Evolutionary conservation across 2,113 vertebrate genomes (phyloP).

Genomic region (Sturnus vulgaris): DNA sequence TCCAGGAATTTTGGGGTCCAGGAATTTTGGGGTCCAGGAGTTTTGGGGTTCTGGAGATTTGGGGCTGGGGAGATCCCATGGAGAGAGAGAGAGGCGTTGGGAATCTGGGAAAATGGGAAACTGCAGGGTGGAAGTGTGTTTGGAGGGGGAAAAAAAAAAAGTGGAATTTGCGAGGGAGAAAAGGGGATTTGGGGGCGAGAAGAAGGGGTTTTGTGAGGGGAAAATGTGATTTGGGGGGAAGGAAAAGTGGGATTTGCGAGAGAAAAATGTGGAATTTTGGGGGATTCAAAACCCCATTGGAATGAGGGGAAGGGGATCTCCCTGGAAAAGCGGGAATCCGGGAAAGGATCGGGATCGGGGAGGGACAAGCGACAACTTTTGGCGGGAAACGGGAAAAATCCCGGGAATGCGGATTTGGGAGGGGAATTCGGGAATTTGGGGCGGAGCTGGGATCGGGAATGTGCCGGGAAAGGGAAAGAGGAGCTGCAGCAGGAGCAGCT

Average conservation of each 20-base stretch:
- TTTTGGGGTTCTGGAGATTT: too few species aligned
- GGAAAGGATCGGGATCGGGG: neutral
- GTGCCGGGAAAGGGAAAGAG: neutral
- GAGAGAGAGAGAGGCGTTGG: neutral
- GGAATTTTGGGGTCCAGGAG: too few species aligned
- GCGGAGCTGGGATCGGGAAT: neutral
- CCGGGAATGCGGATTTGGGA: rapidly evolving
- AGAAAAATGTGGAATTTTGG: neutral
- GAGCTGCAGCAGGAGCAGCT: rapidly evolving
- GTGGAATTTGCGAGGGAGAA: too few species aligned
- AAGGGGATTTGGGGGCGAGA: too few species aligned
- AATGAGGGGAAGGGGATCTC: too few species aligned
- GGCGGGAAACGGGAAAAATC: neutral
- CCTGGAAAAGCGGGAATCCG: neutral
- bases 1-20: too few species aligned
- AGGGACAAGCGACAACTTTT: neutral
- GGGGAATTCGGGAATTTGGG: neutral
- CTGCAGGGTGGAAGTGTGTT: neutral
- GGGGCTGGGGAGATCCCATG: neutral
- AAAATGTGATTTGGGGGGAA: too few species aligned
- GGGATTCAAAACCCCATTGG: too few species aligned
- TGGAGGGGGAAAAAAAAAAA: too few species aligned
- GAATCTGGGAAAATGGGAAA: neutral
- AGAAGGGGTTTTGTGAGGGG: too few species aligned
- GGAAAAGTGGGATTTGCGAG: too few species aligned